Base-by-base conservation (phyloP, 2,113 vertebrate genomes). In the Gasterosteus nipponicus region DNA sequence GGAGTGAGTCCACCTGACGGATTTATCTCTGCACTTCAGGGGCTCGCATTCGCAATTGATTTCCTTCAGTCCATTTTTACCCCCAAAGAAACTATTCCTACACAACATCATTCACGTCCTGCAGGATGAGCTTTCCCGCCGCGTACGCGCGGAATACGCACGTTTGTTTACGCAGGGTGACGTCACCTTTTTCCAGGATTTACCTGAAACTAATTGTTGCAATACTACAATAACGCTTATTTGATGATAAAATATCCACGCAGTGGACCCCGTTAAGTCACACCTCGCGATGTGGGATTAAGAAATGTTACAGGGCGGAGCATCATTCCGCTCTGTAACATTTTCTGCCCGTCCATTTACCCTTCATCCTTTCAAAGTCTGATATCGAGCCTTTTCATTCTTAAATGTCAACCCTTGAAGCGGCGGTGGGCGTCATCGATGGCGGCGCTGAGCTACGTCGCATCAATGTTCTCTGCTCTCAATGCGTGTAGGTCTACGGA, bases 21-120 rank as follows among this genome's bases (percentile, higher is more conserved):
- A 76, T 81, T 53, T 76, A 76, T 77, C 41, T 41, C 22, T 51
- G 44, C 16, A 44, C 51, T 60, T 71, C 53, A 71, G 61, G 22
- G 39, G 68, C 10, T 76, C 46, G 47, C 14, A 41, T 18, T 57
- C 33, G 26, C 3, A 47, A 77, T 72, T 33, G 69, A 61, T 67
- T 67, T 67, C 57, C 29, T 70, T 35, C 15, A 58, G 15, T 58
- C 56, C 15, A 57, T 63, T 80, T 75, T 26, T 26, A n/a, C 22
- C 22, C 26, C 38, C 29, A 41, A 47, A 61, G 16, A 10, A 62
- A 57, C 26, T 53, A 14, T 16, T 53, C 11, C 53, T 38, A 59
- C 61, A 44, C 44, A 35, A 38, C 22, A 62, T 73, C 19, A 61
- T 62, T 68, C 57, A 41, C 49, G 33, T 26, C 22, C 22, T 26